Base-by-base conservation (phyloP, 2,888 invertebrate species). In the Lordiphosa andalusiaca region DNA sequence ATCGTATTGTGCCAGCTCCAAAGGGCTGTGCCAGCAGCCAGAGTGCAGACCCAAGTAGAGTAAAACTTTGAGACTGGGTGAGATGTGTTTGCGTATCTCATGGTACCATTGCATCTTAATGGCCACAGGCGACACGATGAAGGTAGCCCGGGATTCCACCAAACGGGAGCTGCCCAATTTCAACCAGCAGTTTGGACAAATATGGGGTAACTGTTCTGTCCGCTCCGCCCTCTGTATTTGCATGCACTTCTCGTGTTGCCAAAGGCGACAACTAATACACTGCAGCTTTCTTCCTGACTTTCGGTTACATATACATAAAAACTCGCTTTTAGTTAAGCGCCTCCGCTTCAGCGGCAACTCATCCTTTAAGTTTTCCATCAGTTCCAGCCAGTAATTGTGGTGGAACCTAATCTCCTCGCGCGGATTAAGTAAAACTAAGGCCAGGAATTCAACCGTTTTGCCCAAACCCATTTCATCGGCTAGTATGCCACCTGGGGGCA, bases 401-500 rank as follows among this genome's bases (percentile, higher is more conserved):
- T 23, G 13, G 9, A 41, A 39, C 1, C 46, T 16, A 4, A 41
- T 13, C 19, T 40, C 13, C 2, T 9, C 47, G 55, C 88, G 80
- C 2, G 88, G 91, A 86, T 94, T 91, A 2, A 90, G 86, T 49
- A 95, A 86, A 69, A 95, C 91, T 54, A 93, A 91, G 2, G 93
- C 92, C 35, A 95, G 84, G 9, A 95, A 91, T 89, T 95, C 95
- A 0, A 95, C 93, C 0, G 95, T 95, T 90, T 95, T 95, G 0
- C 95, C 95, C 21, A 95, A 89, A 0, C 95, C 95, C 95, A 95
- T 95, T 89, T 95, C 95, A 87, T 95, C 95, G 2, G 94, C 94
- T 44, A 95, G 89, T 64, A 95, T 94, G 1, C 95, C 95, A 10
- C 94, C 94, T 1, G 90, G 91, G 6, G 91, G 90, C 13, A 90